These are phyloP conservation scores for Knipowitschia caucasica DNA, from an alignment of 2,797 vertebrate species.

Conservation along the genomic window DNA sequence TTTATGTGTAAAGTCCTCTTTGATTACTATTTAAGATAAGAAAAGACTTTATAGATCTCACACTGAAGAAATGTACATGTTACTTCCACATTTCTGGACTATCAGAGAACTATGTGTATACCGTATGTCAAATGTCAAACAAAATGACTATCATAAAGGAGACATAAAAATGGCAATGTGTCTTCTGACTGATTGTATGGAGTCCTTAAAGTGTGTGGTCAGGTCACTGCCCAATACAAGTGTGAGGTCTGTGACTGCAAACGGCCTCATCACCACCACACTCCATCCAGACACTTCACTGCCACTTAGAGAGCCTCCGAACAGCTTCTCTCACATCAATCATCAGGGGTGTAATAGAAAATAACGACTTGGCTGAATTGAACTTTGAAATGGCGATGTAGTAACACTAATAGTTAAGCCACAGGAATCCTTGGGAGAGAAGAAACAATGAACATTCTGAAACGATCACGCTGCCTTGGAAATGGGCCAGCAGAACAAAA, in stretches of 20 bases:
- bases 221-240: constrained; percentile 16
- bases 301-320: background rate
- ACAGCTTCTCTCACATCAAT: constrained; percentile 4
- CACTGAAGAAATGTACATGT: no score
- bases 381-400: constrained; percentile 5
- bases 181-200: background rate
- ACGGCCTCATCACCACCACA: constrained; percentile 20
- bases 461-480: background rate
- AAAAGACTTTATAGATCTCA: no score
- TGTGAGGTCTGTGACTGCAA: constrained; percentile 29
- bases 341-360: background rate
- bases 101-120: background rate
- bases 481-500: constrained; percentile 3
- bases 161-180: background rate
- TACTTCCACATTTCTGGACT: no score
- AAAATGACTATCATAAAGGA: background rate
- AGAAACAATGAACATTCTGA: background rate
- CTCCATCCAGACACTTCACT: constrained; percentile 25
- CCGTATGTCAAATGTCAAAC: background rate
- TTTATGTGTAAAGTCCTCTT: no score
- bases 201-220: background rate
- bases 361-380: constrained; percentile 4
- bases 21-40: no score
- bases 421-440: background rate
- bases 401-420: constrained; percentile 6